Evolutionary conservation across 1,140 invertebrate genomes (phyloP).

Genomic region (Magallana gigas): DNA sequence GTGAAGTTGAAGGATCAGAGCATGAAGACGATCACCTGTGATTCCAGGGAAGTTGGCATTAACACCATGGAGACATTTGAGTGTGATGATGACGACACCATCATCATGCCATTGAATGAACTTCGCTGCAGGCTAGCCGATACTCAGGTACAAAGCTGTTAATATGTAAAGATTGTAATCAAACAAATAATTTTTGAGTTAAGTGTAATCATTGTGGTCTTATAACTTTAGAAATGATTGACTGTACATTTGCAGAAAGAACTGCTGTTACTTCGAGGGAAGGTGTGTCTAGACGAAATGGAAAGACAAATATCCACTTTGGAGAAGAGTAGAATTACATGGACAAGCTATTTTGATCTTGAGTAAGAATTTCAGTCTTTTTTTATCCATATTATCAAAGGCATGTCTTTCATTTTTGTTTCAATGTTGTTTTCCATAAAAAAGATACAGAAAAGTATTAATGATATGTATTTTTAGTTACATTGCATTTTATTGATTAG

Average conservation of each 20-base stretch:
- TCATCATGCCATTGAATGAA: constrained; percentile 11
- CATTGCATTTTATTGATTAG: too few relatives aligned
- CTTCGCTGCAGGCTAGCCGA: not conserved
- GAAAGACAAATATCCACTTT: constrained; percentile 25
- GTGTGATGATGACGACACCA: constrained; percentile 2
- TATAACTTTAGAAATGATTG: not conserved
- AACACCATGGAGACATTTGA: constrained; percentile 41
- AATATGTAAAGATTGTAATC: too few relatives aligned
- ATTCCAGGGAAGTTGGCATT: constrained; percentile 39
- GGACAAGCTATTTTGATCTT: constrained; percentile 10
- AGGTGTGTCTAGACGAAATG: constrained; percentile 38
- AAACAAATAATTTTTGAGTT: not conserved
- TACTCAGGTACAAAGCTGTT: not conserved
- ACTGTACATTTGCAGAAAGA: constrained; percentile 19
- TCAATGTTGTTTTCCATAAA: too few relatives aligned
- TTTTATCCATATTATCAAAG: too few relatives aligned
- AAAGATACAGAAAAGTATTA: too few relatives aligned
- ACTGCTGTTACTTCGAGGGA: constrained; percentile 27
- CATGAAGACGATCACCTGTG: constrained; percentile 28
- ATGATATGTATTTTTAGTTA: too few relatives aligned
- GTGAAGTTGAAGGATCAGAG: constrained; percentile 15
- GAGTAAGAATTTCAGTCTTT: not conserved
- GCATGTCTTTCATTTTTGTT: too few relatives aligned
- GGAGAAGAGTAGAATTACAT: constrained; percentile 31
- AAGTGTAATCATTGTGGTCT: not conserved